Conservation (phyloP, 1,140 invertebrate species). For the Protaetia brevitarsis region DNA sequence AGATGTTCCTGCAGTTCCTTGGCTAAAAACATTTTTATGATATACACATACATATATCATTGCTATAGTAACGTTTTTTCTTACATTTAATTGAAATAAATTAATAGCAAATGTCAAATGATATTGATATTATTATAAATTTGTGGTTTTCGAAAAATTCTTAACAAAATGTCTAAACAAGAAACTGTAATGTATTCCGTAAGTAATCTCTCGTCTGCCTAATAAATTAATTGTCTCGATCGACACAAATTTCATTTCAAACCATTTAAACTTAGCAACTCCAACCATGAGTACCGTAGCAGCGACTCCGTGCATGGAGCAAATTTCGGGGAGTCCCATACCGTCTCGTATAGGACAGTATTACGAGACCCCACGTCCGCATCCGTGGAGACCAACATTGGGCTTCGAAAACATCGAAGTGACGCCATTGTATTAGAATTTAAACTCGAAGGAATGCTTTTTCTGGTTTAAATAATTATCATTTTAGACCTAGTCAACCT, state of each 20-base stretch:
- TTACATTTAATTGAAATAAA: neutral
- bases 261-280: conserved; percentile 61
- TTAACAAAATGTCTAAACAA: conserved; percentile 19
- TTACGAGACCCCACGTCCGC: conserved; percentile 60
- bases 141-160: neutral
- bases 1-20: no score
- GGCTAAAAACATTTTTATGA: no score
- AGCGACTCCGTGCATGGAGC: conserved; percentile 59
- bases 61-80: neutral
- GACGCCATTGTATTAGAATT: conserved; percentile 57
- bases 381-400: conserved; percentile 74
- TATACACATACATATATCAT: no score
- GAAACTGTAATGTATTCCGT: conserved; percentile 58
- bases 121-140: neutral
- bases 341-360: conserved; percentile 53
- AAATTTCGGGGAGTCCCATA: conserved; percentile 52
- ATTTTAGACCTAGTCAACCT: conserved; percentile 60
- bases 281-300: conserved; percentile 61
- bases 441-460: conserved; percentile 9
- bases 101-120: neutral
- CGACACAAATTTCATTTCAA: conserved; percentile 41
- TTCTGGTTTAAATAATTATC: neutral
- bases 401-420: conserved; percentile 72
- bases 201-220: conserved; percentile 36
- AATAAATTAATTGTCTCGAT: conserved; percentile 30